Evolutionary conservation across 2,113 vertebrate genomes (phyloP).

Genomic region (Apeltes quadracus): DNA sequence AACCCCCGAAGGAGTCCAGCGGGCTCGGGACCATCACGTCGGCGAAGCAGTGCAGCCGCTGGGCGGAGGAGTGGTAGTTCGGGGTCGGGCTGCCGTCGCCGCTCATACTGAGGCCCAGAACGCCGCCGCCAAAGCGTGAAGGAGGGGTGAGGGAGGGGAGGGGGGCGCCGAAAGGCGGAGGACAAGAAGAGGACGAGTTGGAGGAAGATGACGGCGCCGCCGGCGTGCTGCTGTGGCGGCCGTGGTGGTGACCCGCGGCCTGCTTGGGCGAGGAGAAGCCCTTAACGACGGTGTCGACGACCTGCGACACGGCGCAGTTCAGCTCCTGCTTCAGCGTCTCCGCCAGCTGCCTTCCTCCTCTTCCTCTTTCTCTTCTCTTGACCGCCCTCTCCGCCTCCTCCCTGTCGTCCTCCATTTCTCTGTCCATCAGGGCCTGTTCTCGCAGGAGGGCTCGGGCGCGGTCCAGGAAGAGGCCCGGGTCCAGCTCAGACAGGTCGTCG

Average conservation of each 20-base stretch:
- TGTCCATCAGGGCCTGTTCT: conserved; percentile 86
- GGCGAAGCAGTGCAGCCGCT: conserved; percentile 95
- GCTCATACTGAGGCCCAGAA: conserved; percentile 73
- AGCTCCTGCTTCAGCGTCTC: conserved; percentile 98
- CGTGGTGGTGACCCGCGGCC: conserved; percentile 84
- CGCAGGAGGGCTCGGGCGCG: conserved; percentile 91
- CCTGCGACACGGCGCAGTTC: conserved; percentile 96
- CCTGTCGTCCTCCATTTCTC: conserved; percentile 79
- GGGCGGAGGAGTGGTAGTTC: conserved; percentile 93
- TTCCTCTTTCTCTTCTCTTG: conserved; percentile 84
- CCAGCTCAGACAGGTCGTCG: conserved; percentile 89
- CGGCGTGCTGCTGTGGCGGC: conserved; percentile 79
- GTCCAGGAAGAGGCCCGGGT: conserved; percentile 94
- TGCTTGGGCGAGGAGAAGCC: conserved; percentile 93
- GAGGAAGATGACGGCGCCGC: conserved; percentile 80
- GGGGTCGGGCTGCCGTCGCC: conserved; percentile 92
- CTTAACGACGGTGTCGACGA: conserved; percentile 98
- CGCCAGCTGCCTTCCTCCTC: conserved; percentile 90
- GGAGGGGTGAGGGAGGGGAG: conserved; percentile 71
- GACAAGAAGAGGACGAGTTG: conserved; percentile 72
- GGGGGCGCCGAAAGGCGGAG: conserved; percentile 66
- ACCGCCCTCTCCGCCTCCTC: conserved; percentile 83
- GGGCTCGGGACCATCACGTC: conserved; percentile 96
- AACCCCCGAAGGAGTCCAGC: conserved; percentile 87
- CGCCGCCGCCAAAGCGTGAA: conserved; percentile 57